phyloP scores from a whole-genome alignment of 2,888 invertebrate species.

The Nephrocerus scutellatus region DNA sequence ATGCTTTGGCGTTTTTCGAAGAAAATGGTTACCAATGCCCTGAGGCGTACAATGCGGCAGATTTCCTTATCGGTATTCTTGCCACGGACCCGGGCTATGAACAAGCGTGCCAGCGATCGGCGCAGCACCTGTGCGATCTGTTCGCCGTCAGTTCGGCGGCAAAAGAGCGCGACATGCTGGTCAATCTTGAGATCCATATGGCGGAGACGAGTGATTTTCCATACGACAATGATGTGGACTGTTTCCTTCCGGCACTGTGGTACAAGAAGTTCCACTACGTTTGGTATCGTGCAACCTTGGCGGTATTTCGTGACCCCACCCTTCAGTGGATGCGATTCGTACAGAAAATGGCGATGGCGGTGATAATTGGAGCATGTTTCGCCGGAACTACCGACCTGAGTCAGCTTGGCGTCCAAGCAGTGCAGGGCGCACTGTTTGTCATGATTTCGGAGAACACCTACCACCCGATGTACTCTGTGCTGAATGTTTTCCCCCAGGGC shows the following conservation, averaged over 20 bases:
- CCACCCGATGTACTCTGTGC: constrained; percentile 82
- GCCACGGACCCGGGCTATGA: constrained; percentile 74
- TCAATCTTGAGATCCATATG: constrained; percentile 66
- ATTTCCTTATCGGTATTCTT: constrained; percentile 77
- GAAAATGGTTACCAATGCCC: constrained; percentile 74
- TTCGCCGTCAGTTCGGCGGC: constrained; percentile 72
- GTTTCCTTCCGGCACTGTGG: constrained; percentile 58
- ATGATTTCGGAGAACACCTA: constrained; percentile 87
- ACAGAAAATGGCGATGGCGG: constrained; percentile 71
- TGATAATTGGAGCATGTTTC: constrained; percentile 80
- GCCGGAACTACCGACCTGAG: constrained; percentile 63
- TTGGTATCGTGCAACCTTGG: constrained; percentile 65
- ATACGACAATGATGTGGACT: constrained; percentile 36
- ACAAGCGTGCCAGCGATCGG: constrained; percentile 60
- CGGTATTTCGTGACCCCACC: constrained; percentile 71
- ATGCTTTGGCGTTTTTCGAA: constrained; percentile 63
- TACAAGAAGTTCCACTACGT: constrained; percentile 68
- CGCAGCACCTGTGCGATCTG: constrained; percentile 67
- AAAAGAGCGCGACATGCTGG: constrained; percentile 67
- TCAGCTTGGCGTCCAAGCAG: constrained; percentile 78
- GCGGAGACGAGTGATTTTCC: constrained; percentile 50
- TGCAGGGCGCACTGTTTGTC: constrained; percentile 81
- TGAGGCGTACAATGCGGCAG: constrained; percentile 79
- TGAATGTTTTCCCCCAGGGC: constrained; percentile 73
- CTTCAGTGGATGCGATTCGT: constrained; percentile 67